Percentiles rank a stretch among this genome's conserved stretches.
phyloP scores from a whole-genome alignment of 2,797 vertebrate species.

The Sus cebifrons region DNA sequence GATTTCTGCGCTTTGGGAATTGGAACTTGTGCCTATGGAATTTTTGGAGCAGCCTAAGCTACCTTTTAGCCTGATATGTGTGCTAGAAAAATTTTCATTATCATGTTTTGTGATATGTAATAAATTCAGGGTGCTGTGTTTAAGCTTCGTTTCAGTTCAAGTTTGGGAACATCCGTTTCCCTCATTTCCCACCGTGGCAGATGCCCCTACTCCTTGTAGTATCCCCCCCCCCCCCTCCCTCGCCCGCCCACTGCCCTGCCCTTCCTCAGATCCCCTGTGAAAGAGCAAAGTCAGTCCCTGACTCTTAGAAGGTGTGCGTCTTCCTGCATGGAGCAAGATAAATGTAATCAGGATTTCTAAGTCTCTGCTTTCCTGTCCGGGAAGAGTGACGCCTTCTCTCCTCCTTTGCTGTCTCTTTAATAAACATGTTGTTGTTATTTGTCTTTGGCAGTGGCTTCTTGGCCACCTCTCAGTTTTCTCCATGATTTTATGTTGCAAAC shows the following conservation, averaged over 20 bases:
- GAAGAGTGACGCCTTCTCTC: conserved; percentile 66
- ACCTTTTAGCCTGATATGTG: conserved; percentile 78
- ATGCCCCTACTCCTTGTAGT: background rate
- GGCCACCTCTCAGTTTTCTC: conserved; percentile 64
- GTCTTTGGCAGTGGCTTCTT: conserved; percentile 79
- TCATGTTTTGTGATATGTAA: conserved; percentile 84
- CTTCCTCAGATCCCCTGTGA: background rate
- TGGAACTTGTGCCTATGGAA: conserved; percentile 83
- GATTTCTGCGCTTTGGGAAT: conserved; percentile 69
- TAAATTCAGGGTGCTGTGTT: conserved; percentile 86
- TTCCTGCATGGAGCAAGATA: background rate
- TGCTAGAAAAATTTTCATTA: conserved; percentile 79
- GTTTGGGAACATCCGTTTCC: conserved; percentile 58
- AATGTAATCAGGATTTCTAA: conserved; percentile 54
- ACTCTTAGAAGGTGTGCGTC: conserved; percentile 42
- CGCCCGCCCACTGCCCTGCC: rapidly evolving
- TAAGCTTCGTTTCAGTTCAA: conserved; percentile 72
- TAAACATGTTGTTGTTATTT: conserved; percentile 74
- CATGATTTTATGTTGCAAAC: conserved; percentile 79
- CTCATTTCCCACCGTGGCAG: conserved; percentile 1
- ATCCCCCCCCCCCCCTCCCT: rapidly evolving
- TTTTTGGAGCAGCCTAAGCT: conserved; percentile 79
- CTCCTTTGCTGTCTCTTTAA: conserved; percentile 65
- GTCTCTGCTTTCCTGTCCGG: conserved; percentile 67
- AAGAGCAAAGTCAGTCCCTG: conserved; percentile 41